Conservation (phyloP, 2,888 invertebrate genomes). For the Prenolepis imparis region DNA sequence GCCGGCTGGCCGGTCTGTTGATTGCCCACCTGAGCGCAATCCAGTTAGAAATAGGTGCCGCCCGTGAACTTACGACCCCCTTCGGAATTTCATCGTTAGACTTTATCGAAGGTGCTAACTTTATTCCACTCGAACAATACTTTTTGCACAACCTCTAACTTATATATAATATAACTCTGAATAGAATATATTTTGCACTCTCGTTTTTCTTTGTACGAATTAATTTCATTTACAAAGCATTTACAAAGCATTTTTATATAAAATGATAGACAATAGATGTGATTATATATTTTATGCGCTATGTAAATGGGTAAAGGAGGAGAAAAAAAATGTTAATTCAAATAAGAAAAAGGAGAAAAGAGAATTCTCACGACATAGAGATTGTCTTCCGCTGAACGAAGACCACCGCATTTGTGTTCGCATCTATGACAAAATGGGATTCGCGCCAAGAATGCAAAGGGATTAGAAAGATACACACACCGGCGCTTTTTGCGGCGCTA, state of each 20-base stretch:
- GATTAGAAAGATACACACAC: constrained; percentile 53
- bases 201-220: background rate
- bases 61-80: background rate
- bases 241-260: background rate
- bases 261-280: background rate
- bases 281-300: background rate
- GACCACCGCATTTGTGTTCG: background rate
- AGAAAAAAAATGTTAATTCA: background rate
- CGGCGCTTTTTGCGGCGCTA: constrained; percentile 44
- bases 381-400: constrained; percentile 28
- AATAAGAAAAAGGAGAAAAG: constrained; percentile 8
- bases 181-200: background rate
- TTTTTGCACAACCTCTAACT: background rate
- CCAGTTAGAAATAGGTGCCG: constrained; percentile 61
- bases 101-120: background rate
- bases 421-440: constrained; percentile 31
- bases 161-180: background rate
- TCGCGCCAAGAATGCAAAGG: constrained; percentile 51
- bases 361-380: background rate
- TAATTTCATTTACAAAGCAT: background rate
- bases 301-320: background rate
- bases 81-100: background rate
- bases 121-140: background rate
- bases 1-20: constrained; percentile 39
- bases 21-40: constrained; percentile 62